Conservation (phyloP, 2,888 invertebrate species). For the Nomada fucata region DNA sequence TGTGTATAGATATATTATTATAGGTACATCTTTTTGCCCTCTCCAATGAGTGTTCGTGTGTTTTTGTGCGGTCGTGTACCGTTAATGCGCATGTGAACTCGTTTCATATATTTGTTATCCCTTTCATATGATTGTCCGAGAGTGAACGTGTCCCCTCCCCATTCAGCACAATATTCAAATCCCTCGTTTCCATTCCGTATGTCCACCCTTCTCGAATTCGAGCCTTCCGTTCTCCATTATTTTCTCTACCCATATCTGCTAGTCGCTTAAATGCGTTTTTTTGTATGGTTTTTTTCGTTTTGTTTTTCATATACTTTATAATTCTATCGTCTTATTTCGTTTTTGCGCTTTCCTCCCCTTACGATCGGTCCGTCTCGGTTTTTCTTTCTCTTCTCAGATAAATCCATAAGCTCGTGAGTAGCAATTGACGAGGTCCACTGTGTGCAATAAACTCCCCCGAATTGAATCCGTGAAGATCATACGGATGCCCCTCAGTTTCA, state of each 20-base stretch:
- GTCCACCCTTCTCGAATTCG: constrained; percentile 8
- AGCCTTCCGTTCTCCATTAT: not conserved
- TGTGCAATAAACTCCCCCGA: constrained; percentile 80
- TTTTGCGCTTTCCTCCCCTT: not conserved
- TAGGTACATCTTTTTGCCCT: constrained; percentile 30
- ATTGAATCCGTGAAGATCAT: constrained; percentile 75
- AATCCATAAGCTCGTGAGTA: constrained; percentile 71
- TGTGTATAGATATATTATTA: constrained; percentile 24
- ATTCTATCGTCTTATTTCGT: not conserved
- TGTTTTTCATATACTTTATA: not conserved
- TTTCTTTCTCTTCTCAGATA: constrained; percentile 50
- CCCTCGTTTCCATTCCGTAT: not conserved
- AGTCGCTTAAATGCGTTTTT: constrained; percentile 4
- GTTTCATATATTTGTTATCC: constrained; percentile 30
- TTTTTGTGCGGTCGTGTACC: constrained; percentile 69
- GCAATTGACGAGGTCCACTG: constrained; percentile 70
- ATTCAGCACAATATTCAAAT: not conserved
- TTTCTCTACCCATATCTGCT: not conserved
- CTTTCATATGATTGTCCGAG: not conserved
- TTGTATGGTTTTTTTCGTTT: not conserved
- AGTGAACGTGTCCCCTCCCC: not conserved
- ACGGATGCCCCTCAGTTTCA: constrained; percentile 56
- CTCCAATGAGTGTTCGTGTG: constrained; percentile 38
- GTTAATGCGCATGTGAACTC: constrained; percentile 70
- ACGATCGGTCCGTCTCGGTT: not conserved